Conservation (phyloP, 2,113 vertebrate genomes). For the Ptilonorhynchus violaceus region DNA sequence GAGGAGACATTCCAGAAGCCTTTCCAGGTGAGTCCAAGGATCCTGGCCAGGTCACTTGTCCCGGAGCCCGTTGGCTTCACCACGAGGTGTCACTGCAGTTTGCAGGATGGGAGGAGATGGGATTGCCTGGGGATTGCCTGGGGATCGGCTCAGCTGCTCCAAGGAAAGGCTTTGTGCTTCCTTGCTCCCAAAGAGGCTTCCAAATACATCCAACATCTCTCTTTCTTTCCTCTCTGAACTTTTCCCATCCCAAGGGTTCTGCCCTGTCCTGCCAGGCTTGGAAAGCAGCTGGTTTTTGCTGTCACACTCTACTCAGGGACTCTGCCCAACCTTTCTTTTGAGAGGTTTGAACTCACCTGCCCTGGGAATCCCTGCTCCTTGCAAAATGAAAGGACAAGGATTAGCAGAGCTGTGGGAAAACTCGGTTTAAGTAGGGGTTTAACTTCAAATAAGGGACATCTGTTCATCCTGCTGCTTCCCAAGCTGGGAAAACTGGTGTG, state of each 20-base stretch:
- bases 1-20: slow-evolving; percentile 97
- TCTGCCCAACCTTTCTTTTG: neutral
- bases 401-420: neutral
- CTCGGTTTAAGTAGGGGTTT: neutral
- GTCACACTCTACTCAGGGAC: neutral
- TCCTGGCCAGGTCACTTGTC: neutral
- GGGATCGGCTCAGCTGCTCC: neutral
- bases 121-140: neutral
- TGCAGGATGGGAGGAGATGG: neutral
- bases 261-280: neutral
- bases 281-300: neutral
- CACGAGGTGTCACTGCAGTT: slow-evolving; percentile 69
- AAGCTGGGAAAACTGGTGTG: neutral
- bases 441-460: neutral
- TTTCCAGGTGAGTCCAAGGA: slow-evolving; percentile 83
- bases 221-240: neutral
- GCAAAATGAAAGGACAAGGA: neutral
- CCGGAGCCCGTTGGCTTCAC: neutral
- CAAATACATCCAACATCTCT: neutral
- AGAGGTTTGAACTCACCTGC: neutral
- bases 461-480: slow-evolving; percentile 9
- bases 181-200: neutral
- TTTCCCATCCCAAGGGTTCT: neutral
- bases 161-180: neutral
- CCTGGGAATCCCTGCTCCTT: neutral